phyloP scores from a whole-genome alignment of 2,113 vertebrate genomes.

The Psephotus haematonotus region DNA sequence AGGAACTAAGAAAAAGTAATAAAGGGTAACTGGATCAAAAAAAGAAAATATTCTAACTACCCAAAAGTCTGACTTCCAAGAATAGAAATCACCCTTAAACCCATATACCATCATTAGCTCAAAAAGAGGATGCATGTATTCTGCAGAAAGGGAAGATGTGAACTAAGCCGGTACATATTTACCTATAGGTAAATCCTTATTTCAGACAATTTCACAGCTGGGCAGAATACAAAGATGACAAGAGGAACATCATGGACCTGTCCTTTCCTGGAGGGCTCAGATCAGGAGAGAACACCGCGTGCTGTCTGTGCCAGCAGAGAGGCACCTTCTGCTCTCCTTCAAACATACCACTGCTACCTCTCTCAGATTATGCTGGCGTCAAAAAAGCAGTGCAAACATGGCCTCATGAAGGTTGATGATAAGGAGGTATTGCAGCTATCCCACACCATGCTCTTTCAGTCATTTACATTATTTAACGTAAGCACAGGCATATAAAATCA shows the following conservation, averaged over 20 bases:
- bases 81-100: not conserved
- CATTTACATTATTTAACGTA: not conserved
- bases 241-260: not conserved
- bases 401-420: not conserved
- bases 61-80: not conserved
- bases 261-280: not conserved
- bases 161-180: not conserved
- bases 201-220: not conserved
- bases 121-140: not conserved
- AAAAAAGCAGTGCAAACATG: not conserved
- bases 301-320: not conserved
- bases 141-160: not conserved
- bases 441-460: not conserved
- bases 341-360: accelerated
- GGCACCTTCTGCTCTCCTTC: not conserved
- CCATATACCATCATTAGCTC: not conserved
- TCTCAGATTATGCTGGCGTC: not conserved
- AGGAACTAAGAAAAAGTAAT: not conserved
- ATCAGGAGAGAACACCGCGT: accelerated
- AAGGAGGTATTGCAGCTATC: not conserved
- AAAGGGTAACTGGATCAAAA: not conserved
- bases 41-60: not conserved
- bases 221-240: not conserved
- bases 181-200: not conserved
- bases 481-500: not conserved